Conservation (phyloP, 2,888 invertebrate species). For the Aspidiotus destructor region DNA sequence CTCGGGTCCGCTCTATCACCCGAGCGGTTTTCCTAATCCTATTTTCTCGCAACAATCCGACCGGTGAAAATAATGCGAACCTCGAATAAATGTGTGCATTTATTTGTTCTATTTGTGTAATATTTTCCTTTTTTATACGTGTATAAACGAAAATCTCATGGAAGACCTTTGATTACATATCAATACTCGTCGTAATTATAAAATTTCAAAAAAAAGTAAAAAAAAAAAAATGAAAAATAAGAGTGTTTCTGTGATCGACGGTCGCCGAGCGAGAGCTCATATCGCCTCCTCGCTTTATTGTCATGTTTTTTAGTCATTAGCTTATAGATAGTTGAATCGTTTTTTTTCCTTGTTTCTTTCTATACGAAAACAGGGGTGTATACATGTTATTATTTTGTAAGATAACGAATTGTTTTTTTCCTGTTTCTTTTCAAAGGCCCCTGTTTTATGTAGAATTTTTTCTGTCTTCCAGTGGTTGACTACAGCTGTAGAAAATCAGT, state of each 20-base stretch:
- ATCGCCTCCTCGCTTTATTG: slow-evolving; percentile 1
- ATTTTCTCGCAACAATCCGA: slow-evolving; percentile 53
- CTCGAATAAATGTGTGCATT: neutral
- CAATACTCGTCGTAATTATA: slow-evolving; percentile 18
- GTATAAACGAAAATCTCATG: slow-evolving; percentile 8
- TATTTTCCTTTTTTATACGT: slow-evolving; percentile 10
- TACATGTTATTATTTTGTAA: neutral
- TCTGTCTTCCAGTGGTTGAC: slow-evolving; percentile 21
- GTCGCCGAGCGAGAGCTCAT: slow-evolving; percentile 4
- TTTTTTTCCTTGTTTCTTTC: slow-evolving; percentile 8
- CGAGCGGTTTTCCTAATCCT: slow-evolving; percentile 90
- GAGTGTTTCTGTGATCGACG: slow-evolving; percentile 29
- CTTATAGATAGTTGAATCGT: slow-evolving; percentile 27
- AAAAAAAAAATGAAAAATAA: neutral
- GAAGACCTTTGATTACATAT: slow-evolving; percentile 27
- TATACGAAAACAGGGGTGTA: neutral
- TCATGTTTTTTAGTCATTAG: slow-evolving; percentile 30
- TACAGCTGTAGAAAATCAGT: slow-evolving; percentile 5
- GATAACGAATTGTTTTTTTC: slow-evolving; percentile 5
- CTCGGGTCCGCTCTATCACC: slow-evolving; percentile 83
- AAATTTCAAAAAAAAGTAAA: neutral
- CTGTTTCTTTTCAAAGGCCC: neutral
- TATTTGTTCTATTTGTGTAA: neutral
- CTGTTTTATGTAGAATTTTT: slow-evolving; percentile 5
- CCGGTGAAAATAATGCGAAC: no score